Base-by-base conservation (phyloP, 2,113 vertebrate species). In the Nycticryphes semicollaris region DNA sequence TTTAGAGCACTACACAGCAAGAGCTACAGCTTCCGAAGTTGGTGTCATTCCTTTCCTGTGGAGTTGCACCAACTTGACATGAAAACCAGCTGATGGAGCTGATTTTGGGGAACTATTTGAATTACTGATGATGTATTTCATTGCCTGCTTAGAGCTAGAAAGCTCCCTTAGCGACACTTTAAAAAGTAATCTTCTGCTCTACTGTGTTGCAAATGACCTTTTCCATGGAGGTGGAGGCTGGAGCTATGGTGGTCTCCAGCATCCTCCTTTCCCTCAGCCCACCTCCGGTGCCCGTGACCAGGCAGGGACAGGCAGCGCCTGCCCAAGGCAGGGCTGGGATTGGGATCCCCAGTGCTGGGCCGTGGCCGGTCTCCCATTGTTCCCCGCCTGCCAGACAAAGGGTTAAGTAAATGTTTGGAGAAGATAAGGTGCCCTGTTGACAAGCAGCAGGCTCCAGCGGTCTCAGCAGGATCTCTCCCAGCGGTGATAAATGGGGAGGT, bases 341-440 rank as follows among this genome's bases (percentile, higher is more conserved):
- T 48, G 74, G 87, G 90, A 90, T 93, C 72, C 60, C 59, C 35
- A 6, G 84, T 37, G 6, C 5, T 47, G 87, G 91, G 69, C 97
- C 79, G 92, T n/a, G 74, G 95, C 96, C 74, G 70, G 89, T 92
- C 94, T 95, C 95, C 98, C 94, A 98, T 98, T 98, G 98, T 99
- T 98, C 96, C 94, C 50, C 83, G 91, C 91, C 98, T 97, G 97
- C 97, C 98, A 98, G 98, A 98, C 97, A 98, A 98, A 98, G 98
- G 98, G 98, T 98, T 98, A 98, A 99, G 98, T 98, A 98, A 98
- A 99, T 98, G 94, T 98, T 98, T 98, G 97, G 98, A 97, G 97
- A 98, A 98, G 98, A 98, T 98, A 98, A 98, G 98, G 95, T 97
- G 97, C 97, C 98, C 98, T 96, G 91, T 97, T 98, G 98, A 98